Percentiles rank a stretch among this genome's conserved stretches.
Evolutionary conservation across 2,797 vertebrate genomes (phyloP).

Genomic region (Enteromius anoplus): DNA sequence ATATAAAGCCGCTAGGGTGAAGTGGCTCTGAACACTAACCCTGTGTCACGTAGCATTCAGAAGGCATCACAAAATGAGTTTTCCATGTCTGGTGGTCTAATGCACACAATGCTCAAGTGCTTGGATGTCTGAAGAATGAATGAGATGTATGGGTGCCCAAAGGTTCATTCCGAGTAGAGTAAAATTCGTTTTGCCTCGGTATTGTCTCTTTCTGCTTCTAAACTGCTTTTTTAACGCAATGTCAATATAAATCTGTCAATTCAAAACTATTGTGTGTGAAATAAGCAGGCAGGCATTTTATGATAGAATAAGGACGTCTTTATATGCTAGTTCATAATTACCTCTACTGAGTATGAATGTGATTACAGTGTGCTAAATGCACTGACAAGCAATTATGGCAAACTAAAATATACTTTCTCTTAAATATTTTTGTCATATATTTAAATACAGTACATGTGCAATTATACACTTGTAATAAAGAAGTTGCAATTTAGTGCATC

Average conservation of each 20-base stretch:
- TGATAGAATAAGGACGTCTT: background rate
- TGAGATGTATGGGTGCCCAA: background rate
- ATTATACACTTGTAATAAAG: background rate
- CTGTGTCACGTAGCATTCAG: background rate
- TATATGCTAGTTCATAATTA: background rate
- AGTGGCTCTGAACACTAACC: constrained; percentile 3
- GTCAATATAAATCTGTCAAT: constrained; percentile 9
- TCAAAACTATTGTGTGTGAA: background rate
- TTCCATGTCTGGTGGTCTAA: background rate
- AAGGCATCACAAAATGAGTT: background rate
- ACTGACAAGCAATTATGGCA: background rate
- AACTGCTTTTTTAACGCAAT: background rate
- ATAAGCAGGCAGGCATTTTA: background rate
- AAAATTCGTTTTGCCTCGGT: background rate
- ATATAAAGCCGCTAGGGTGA: background rate
- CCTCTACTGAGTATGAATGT: background rate
- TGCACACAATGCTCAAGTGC: constrained; percentile 8
- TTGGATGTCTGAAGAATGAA: constrained; percentile 26
- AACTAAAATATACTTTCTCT: background rate
- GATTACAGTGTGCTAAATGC: background rate
- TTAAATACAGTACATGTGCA: background rate
- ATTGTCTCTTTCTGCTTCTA: background rate
- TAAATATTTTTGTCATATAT: background rate
- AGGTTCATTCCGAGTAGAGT: background rate
- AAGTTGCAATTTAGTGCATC: background rate